A percentile compares a stretch with the other conserved stretches of the same genome.
Evolutionary conservation across 2,888 invertebrate species (phyloP).

Genomic region (Sicus ferrugineus): DNA sequence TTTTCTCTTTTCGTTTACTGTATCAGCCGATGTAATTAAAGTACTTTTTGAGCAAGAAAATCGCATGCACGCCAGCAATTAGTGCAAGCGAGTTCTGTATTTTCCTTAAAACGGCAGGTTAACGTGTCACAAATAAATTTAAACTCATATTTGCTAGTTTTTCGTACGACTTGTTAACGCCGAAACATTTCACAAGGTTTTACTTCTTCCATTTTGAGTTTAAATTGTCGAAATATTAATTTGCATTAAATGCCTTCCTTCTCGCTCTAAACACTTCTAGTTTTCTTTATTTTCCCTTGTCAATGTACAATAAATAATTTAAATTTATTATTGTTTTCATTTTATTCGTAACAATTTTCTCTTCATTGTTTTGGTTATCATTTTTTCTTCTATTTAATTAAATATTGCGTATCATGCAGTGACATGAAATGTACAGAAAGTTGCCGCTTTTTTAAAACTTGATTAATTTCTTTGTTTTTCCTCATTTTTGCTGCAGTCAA

Average conservation of each 20-base stretch:
- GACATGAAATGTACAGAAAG: background rate
- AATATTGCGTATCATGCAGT: slow-evolving; percentile 11
- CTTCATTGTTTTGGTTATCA: background rate
- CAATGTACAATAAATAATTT: background rate
- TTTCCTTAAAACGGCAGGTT: too few relatives aligned
- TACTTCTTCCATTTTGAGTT: too few relatives aligned
- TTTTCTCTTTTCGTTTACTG: too few relatives aligned
- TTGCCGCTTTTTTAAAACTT: background rate
- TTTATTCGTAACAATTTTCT: background rate
- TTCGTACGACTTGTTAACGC: too few relatives aligned
- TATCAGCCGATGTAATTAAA: too few relatives aligned
- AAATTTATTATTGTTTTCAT: background rate
- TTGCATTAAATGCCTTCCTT: too few relatives aligned
- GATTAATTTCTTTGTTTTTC: slow-evolving; percentile 4
- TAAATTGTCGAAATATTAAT: too few relatives aligned
- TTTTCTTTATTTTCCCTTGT: too few relatives aligned
- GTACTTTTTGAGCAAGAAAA: background rate
- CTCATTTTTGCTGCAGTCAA: background rate
- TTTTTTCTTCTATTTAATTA: slow-evolving; percentile 7
- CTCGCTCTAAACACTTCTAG: too few relatives aligned
- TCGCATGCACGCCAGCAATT: slow-evolving; percentile 28
- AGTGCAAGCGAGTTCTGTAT: background rate
- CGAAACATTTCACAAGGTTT: too few relatives aligned
- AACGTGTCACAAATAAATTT: slow-evolving; percentile 1
- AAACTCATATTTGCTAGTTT: background rate